phyloP scores from a whole-genome alignment of 2,888 invertebrate species.

The Mesoligia furuncula region DNA sequence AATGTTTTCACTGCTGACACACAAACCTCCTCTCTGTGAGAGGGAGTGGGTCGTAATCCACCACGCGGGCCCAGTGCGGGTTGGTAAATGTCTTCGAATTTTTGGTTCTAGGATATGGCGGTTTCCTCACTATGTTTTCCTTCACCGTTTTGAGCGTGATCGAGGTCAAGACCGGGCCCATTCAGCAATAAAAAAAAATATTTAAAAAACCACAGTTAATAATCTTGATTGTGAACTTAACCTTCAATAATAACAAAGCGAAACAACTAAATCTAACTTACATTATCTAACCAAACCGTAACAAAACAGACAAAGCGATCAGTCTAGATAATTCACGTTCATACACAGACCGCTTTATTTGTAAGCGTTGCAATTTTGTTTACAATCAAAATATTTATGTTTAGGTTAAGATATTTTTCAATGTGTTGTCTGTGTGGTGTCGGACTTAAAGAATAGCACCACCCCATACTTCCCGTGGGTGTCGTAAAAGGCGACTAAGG shows the following conservation, averaged over 20 bases:
- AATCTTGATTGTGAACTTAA: conserved; percentile 11
- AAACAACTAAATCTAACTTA: conserved; percentile 13
- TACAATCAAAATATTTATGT: background rate
- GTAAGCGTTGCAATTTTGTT: background rate
- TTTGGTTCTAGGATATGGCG: background rate
- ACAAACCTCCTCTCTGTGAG: background rate
- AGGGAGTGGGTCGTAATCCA: background rate
- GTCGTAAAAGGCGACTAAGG: no score
- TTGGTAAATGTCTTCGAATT: background rate
- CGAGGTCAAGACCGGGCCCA: no score
- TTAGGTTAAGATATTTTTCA: no score
- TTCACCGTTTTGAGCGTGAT: background rate
- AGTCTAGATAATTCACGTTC: conserved; percentile 34
- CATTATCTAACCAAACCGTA: conserved; percentile 23
- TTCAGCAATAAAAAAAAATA: no score
- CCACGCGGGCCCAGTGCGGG: background rate
- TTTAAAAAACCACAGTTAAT: background rate
- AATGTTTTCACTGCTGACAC: background rate
- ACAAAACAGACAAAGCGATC: conserved; percentile 19
- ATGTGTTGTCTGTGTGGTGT: no score
- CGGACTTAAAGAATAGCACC: no score
- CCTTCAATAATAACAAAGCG: background rate
- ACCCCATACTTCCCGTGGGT: no score
- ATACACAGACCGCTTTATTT: background rate
- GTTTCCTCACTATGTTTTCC: background rate